Conservation (phyloP, 2,797 vertebrate species). For the Chloroceryle inda region DNA sequence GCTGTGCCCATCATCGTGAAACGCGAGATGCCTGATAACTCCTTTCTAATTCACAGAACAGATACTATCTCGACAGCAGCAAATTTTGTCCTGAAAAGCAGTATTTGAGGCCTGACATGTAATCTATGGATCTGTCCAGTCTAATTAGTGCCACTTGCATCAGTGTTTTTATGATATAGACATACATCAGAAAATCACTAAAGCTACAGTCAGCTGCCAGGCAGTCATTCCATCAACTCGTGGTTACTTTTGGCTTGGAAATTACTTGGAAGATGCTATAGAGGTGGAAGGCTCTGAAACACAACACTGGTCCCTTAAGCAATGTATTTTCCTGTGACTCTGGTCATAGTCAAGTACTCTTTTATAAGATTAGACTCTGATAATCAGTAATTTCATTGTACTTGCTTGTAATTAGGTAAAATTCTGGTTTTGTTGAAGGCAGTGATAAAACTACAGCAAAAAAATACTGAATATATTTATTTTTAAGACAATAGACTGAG, state of each 20-base stretch:
- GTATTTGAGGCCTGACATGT: not conserved
- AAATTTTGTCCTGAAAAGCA: not conserved
- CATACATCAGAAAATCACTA: constrained; percentile 6
- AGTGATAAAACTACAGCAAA: not conserved
- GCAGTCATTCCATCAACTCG: rapidly evolving
- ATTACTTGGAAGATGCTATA: not conserved
- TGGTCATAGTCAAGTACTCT: not conserved
- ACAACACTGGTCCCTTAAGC: not conserved
- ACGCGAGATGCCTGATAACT: not conserved
- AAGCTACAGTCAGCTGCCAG: not conserved
- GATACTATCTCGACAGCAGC: not conserved
- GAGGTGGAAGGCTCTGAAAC: not conserved
- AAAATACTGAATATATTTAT: not conserved
- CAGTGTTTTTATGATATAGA: constrained; percentile 20
- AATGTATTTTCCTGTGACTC: not conserved
- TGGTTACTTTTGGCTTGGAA: not conserved
- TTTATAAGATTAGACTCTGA: not conserved
- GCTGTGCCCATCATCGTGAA: not conserved
- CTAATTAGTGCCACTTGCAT: constrained; percentile 21
- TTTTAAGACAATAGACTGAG: not conserved
- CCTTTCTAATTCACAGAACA: not conserved
- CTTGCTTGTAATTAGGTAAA: not conserved
- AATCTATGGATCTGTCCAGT: not conserved
- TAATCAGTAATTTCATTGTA: not conserved
- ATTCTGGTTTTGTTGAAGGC: not conserved